These are phyloP conservation scores for Liparis tanakae DNA, from an alignment of 2,797 vertebrate genomes.

Conservation along the genomic window DNA sequence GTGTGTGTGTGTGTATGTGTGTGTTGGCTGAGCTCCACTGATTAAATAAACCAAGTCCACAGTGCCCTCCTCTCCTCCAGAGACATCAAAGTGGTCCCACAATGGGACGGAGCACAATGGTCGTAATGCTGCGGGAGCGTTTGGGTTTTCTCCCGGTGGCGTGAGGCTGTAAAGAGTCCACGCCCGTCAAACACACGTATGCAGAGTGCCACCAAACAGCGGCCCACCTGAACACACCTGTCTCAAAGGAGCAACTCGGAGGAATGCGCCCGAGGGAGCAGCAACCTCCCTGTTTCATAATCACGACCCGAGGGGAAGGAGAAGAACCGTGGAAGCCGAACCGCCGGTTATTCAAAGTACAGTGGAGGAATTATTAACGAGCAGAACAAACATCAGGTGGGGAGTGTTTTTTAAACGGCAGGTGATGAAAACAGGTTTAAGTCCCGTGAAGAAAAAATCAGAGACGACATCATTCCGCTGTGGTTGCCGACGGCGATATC, in stretches of 20 bases:
- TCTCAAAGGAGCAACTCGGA: conserved; percentile 16
- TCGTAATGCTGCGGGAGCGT: conserved; percentile 23
- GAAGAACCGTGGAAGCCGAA: conserved; percentile 6
- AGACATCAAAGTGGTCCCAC: conserved; percentile 59
- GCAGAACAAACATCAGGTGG: conserved; percentile 26
- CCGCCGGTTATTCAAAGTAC: conserved; percentile 13
- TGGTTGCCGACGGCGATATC: conserved; percentile 29
- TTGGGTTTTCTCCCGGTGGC: conserved; percentile 34
- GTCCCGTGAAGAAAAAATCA: conserved; percentile 18
- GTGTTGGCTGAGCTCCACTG: conserved; percentile 65
- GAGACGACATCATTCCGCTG: conserved; percentile 26
- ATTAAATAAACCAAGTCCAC: conserved; percentile 63
- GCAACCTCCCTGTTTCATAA: conserved; percentile 23
- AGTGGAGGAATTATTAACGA: conserved; percentile 21
- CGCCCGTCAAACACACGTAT: conserved; percentile 17
- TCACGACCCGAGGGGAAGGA: conserved; percentile 24
- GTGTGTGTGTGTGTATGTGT: conserved; percentile 30
- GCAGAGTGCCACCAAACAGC: conserved; percentile 35
- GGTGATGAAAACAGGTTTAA: conserved; percentile 39
- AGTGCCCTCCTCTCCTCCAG: conserved; percentile 52
- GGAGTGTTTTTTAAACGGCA: conserved; percentile 14
- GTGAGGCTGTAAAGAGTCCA: conserved; percentile 34
- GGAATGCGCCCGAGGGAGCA: conserved; percentile 39
- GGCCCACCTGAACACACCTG: conserved; percentile 36
- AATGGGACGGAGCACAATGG: conserved; percentile 27